Base-by-base conservation (phyloP, 2,888 invertebrate species). In the Limnephilus lunatus region DNA sequence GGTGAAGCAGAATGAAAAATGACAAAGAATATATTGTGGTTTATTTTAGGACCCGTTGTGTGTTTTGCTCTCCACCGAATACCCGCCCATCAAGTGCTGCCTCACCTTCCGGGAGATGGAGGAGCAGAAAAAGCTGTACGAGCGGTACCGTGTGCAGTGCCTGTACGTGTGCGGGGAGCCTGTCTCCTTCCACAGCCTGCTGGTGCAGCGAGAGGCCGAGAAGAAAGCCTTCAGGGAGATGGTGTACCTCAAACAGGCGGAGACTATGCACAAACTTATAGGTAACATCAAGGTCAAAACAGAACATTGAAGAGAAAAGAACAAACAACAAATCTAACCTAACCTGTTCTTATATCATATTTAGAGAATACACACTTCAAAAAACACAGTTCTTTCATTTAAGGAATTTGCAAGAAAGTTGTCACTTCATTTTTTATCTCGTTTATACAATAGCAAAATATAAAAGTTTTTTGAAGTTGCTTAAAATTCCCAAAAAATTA, bases 61-160 rank as follows among this genome's bases (percentile, higher is more conserved):
- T 2, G 94, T 95, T 3, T 94, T 97, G 0, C 96, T 96, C 94
- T 95, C 96, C 2, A 95, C 96, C 0, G 96, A 95, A 93, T 96
- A 96, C 94, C 97, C 97, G 0, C 95, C 96, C 1, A 95, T 97
- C 3, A 95, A 95, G 90, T 96, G 97, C 94, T 97, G 97, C 94
- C 94, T 96, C 5, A 96, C 95, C 90, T 96, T 96, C 92, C 95
- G 95, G 5, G 95, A 96, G 94, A 94, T 97, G 4, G 95, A 95
- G 32, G 95, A 95, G 0, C 97, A 97, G 92, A 95, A 96, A 91
- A 95, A 95, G 92, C 94, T 96, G 11, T 94, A 96, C 25, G 95
- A 96, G 83, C 96, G 96, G 32, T 97, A 97, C 94, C 94, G 96
- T n/a, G 95, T 95, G 0, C 95, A 96, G 85, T 96, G 97, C 88